Base-by-base conservation (phyloP, 2,113 vertebrate genomes). In the Hoplias malabaricus region DNA sequence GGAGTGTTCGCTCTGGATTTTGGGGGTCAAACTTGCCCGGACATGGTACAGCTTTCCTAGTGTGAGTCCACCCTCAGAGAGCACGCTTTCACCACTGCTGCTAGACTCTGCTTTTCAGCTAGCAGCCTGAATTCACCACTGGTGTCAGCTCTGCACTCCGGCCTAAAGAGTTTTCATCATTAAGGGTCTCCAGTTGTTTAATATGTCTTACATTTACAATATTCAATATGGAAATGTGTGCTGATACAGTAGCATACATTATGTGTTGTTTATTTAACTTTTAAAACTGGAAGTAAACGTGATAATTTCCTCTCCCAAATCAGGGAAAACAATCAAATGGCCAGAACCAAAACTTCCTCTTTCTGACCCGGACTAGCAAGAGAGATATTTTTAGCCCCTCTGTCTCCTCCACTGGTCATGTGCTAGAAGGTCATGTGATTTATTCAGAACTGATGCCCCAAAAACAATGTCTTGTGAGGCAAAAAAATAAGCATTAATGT, bases 371-470 rank as follows among this genome's bases (percentile, higher is more conserved):
- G 33, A 4, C 10, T 61, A 34, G 43, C 14, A 13, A 1, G 11
- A 10, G n/a, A 31, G 23, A 33, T 82, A 85, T 86, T 83, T 87
- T 77, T 82, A 78, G 14, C n/a, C 0, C 29, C 65, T 74, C 50
- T 5, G 6, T 36, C 70, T 69, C 57, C 69, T 85, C 9, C 25
- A 29, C 27, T 33, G 61, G 57, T 85, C 80, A 83, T 82, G 50
- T 78, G 77, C 34, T 73, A 80, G 4, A 54, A 21, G 29, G 25
- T 72, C 62, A 14, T 71, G 27, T 21, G 12, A 76, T 69, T 48
- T 7, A 63, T 29, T 80, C 21, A 0, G 2, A 36, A 50, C 34
- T 19, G 57, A 57, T 42, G 36, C 71, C 65, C 40, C 4, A n/a
- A 54, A n/a, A 48, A 42, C 14, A 2, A 19, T 34, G 71, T 70